Conservation (phyloP, 2,113 vertebrate genomes). For the Capreolus pygargus region DNA sequence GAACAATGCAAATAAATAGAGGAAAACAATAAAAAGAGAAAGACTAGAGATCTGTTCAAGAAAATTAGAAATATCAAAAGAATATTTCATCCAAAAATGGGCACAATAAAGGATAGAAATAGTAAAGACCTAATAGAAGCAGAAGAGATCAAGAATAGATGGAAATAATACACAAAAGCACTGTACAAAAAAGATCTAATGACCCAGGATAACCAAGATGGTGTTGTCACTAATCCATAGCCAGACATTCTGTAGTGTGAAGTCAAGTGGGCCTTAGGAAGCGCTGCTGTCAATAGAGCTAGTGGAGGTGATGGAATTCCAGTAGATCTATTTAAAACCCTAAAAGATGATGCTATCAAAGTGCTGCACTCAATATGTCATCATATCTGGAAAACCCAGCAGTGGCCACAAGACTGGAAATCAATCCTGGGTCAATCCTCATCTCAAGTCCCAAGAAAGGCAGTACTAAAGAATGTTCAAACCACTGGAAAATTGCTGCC, state of each 20-base stretch:
- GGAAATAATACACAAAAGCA: neutral
- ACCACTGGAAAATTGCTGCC: neutral
- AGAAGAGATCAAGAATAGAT: neutral
- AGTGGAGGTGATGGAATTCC: neutral
- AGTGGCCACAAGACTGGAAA: neutral
- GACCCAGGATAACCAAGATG: neutral
- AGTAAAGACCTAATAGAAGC: neutral
- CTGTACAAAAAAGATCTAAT: neutral
- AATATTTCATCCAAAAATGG: neutral
- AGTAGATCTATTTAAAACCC: neutral
- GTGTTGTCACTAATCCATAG: neutral
- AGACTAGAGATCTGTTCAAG: neutral
- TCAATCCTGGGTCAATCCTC: neutral
- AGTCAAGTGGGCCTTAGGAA: neutral
- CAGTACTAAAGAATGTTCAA: neutral
- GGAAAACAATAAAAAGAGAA: neutral
- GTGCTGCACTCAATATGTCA: neutral
- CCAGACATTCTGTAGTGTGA: neutral
- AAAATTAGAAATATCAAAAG: neutral
- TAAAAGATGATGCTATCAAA: neutral
- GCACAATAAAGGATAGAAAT: neutral
- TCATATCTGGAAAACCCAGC: neutral
- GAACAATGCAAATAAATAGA: neutral
- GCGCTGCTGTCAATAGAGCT: neutral
- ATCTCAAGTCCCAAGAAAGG: neutral